phyloP scores from a whole-genome alignment of 2,113 vertebrate species.

The Orientallactaga bullata region DNA sequence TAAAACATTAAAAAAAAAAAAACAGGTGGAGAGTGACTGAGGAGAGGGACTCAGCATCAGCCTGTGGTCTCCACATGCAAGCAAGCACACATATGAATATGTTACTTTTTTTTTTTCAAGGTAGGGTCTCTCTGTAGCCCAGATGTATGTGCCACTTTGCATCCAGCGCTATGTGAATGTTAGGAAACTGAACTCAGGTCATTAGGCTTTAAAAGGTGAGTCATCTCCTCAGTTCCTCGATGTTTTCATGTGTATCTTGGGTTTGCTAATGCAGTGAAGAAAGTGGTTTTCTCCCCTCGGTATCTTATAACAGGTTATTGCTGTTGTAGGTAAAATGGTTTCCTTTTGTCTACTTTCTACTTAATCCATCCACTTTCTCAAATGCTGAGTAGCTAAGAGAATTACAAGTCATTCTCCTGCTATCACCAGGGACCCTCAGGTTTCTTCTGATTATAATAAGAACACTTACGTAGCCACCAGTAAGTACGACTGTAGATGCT shows the following conservation, averaged over 20 bases:
- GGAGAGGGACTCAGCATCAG: too few species aligned
- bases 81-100: too few species aligned
- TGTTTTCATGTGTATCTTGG: background rate
- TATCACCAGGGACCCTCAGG: background rate
- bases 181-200: too few species aligned
- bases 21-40: too few species aligned
- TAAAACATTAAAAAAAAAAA: too few species aligned
- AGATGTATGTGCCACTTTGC: too few species aligned
- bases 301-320: background rate
- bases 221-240: too few species aligned
- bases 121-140: too few species aligned
- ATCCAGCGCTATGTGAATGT: too few species aligned
- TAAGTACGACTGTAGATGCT: background rate
- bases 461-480: background rate
- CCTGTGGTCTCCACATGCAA: too few species aligned
- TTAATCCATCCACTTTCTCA: background rate
- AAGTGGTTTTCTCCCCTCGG: background rate
- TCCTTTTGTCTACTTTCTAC: background rate
- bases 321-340: background rate
- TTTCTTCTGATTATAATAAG: background rate
- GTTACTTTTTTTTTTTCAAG: too few species aligned
- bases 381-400: slow-evolving; percentile 1
- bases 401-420: background rate
- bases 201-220: too few species aligned
- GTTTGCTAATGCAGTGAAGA: background rate